Evolutionary conservation across 2,113 vertebrate genomes (phyloP).

Genomic region (cat (Felis catus)): F.catus_Fca126_mat1.0 CM031423.1:55302001-55302500

Average conservation of each 20-base stretch:
- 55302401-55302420: neutral
- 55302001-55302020: neutral
- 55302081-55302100: neutral
- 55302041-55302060: neutral
- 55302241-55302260: neutral
- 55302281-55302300: neutral
- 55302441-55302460: neutral
- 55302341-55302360: neutral
- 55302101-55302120: neutral
- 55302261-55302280: neutral
- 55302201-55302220: neutral
- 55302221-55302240: neutral
- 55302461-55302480: neutral
- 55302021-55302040: neutral
- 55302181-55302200: neutral
- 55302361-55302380: neutral
- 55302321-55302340: neutral
- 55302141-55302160: neutral
- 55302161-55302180: neutral
- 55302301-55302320: neutral
- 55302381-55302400: neutral
- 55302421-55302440: neutral
- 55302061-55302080: neutral
- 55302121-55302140: neutral
- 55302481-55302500: neutral